Percentiles rank a stretch among this genome's conserved stretches.
Conservation (phyloP, 2,113 vertebrate species). For the Circaetus cinerascens region DNA sequence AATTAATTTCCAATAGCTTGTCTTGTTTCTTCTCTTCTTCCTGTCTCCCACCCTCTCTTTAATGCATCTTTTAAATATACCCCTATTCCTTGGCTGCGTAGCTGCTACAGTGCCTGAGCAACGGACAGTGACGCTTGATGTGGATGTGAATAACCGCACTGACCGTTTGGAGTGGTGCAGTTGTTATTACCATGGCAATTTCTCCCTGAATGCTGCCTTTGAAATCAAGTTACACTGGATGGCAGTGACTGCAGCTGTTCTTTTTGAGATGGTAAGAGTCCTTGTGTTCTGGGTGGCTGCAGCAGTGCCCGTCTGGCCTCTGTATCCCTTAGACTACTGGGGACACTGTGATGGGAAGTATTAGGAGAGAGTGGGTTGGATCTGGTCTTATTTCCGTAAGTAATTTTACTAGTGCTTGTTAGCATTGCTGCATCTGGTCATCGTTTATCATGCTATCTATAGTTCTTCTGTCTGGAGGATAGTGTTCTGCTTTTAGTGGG, state of each 20-base stretch:
- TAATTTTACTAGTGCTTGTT: background rate
- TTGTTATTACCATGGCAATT: constrained; percentile 96
- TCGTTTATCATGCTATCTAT: background rate
- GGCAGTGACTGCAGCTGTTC: constrained; percentile 93
- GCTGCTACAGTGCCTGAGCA: constrained; percentile 95
- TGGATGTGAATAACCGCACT: constrained; percentile 94
- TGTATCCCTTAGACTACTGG: background rate
- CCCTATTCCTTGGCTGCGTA: constrained; percentile 1
- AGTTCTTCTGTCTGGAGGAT: background rate
- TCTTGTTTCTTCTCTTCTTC: background rate
- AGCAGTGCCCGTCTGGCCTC: background rate
- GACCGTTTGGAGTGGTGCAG: constrained; percentile 96
- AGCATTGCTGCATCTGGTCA: background rate
- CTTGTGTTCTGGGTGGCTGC: background rate
- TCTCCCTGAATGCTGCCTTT: constrained; percentile 89
- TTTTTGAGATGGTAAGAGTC: constrained; percentile 93
- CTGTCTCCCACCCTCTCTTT: background rate
- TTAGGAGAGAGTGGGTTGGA: background rate
- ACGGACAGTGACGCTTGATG: constrained; percentile 91
- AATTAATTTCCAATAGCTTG: background rate
- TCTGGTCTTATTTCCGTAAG: background rate
- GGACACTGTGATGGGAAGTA: background rate
- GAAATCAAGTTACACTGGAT: constrained; percentile 99
- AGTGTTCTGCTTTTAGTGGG: background rate
- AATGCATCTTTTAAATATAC: background rate